phyloP scores from a whole-genome alignment of 2,797 vertebrate genomes.

The Siniperca scherzeri region DNA sequence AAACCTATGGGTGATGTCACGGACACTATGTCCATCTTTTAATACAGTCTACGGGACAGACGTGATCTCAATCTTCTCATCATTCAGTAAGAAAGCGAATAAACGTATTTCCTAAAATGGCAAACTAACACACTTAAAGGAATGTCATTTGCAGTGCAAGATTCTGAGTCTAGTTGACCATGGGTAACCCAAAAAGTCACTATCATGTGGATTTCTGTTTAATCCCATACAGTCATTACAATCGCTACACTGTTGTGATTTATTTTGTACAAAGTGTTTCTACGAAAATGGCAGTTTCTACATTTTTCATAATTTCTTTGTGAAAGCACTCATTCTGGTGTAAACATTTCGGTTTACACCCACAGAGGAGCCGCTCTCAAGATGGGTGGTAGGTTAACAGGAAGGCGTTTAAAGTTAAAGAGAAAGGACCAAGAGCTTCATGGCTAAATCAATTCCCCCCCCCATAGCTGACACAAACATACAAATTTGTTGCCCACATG shows the following conservation, averaged over 20 bases:
- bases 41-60: too few relatives aligned
- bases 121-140: not conserved
- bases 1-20: too few relatives aligned
- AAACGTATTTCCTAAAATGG: too few relatives aligned
- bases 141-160: not conserved
- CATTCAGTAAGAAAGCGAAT: not conserved
- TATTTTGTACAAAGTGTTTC: not conserved
- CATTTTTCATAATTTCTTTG: not conserved
- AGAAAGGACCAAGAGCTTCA: not conserved
- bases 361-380: not conserved
- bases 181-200: not conserved
- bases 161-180: not conserved
- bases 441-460: not conserved
- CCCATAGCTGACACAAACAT: not conserved
- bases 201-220: not conserved
- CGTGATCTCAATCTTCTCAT: not conserved
- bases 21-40: too few relatives aligned
- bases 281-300: not conserved
- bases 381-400: not conserved
- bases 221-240: not conserved
- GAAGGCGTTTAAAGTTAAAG: not conserved
- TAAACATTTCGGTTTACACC: not conserved
- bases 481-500: not conserved
- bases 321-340: not conserved
- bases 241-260: not conserved